These are phyloP conservation scores for Paraescarpia echinospica DNA, from an alignment of 1,140 invertebrate species.

Conservation along the genomic window DNA sequence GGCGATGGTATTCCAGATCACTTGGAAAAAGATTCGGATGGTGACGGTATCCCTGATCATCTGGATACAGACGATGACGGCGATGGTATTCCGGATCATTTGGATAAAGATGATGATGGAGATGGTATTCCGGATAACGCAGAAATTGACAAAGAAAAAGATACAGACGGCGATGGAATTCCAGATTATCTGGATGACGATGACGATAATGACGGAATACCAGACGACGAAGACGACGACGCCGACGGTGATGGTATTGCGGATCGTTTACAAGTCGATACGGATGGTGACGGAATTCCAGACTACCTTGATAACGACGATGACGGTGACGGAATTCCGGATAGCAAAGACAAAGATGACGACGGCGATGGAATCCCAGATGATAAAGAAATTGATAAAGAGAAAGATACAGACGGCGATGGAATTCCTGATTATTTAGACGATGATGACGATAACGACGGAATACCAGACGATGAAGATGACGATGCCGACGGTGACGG, in stretches of 20 bases:
- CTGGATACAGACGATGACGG: slow-evolving; percentile 48
- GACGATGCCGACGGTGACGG: slow-evolving; percentile 46
- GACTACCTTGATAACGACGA: slow-evolving; percentile 41
- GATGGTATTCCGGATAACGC: slow-evolving; percentile 45
- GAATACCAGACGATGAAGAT: slow-evolving; percentile 52
- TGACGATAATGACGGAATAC: slow-evolving; percentile 37
- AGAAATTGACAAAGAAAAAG: slow-evolving; percentile 37
- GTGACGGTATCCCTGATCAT: slow-evolving; percentile 42
- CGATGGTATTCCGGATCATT: slow-evolving; percentile 46
- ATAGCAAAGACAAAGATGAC: slow-evolving; percentile 31
- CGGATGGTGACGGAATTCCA: slow-evolving; percentile 39
- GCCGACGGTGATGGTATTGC: slow-evolving; percentile 34
- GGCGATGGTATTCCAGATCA: slow-evolving; percentile 40
- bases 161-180: slow-evolving; percentile 39
- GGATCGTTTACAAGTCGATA: slow-evolving; percentile 27
- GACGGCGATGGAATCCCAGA: slow-evolving; percentile 51
- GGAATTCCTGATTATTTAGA: slow-evolving; percentile 32
- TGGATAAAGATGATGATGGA: slow-evolving; percentile 46
- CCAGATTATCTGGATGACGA: slow-evolving; percentile 44
- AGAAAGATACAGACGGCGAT: slow-evolving; percentile 21
- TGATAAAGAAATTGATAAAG: slow-evolving; percentile 29
- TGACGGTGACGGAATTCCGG: slow-evolving; percentile 36
- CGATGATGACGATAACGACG: slow-evolving; percentile 47
- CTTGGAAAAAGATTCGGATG: slow-evolving; percentile 39
- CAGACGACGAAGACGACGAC: slow-evolving; percentile 34